phyloP scores from a whole-genome alignment of 2,113 vertebrate genomes.

The Pseudorhombus dupliciocellatus region DNA sequence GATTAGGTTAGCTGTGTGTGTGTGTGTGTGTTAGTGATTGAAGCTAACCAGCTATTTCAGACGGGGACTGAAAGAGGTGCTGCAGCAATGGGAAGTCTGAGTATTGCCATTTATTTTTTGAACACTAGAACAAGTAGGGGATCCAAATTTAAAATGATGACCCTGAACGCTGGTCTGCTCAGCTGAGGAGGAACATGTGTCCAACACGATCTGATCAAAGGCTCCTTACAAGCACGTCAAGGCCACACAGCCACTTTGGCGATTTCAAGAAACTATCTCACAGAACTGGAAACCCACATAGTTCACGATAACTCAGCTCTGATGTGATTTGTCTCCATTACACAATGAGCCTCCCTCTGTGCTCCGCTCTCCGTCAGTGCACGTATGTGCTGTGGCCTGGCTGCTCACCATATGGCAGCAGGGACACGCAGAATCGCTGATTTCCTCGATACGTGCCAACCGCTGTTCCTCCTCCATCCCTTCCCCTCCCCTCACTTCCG shows the following conservation, averaged over 20 bases:
- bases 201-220: not conserved
- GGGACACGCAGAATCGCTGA: slow-evolving; percentile 59
- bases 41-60: not conserved
- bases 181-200: not conserved
- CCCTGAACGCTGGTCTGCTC: not conserved
- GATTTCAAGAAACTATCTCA: not conserved
- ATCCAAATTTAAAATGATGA: no score
- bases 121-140: no score
- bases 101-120: no score
- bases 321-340: not conserved
- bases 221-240: not conserved
- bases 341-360: not conserved
- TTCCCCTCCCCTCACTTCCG: slow-evolving; percentile 58
- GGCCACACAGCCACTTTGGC: not conserved
- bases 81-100: no score
- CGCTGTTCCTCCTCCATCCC: slow-evolving; percentile 57
- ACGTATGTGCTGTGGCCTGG: slow-evolving; percentile 39
- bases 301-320: not conserved
- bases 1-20: no score
- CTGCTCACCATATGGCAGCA: slow-evolving; percentile 69
- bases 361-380: slow-evolving; percentile 7
- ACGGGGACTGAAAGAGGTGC: no score
- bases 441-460: slow-evolving; percentile 57
- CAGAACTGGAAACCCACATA: not conserved
- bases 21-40: not conserved